These are phyloP conservation scores for Meiosimyza decipiens DNA, from an alignment of 2,888 invertebrate genomes.

Conservation along the genomic window DNA sequence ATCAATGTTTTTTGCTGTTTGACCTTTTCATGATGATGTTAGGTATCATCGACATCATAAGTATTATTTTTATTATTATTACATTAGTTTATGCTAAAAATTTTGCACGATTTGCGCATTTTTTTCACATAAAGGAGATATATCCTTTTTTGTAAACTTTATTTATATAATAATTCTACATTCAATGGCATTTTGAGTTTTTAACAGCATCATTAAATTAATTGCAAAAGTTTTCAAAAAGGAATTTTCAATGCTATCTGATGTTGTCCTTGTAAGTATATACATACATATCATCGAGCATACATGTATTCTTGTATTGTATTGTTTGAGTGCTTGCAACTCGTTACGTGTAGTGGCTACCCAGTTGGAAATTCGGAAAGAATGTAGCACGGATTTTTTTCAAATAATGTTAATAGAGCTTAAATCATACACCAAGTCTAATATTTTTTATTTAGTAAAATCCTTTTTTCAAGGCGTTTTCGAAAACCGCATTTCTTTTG, in stretches of 20 bases:
- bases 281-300: too few relatives aligned
- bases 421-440: too few relatives aligned
- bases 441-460: too few relatives aligned
- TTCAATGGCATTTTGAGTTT: neutral
- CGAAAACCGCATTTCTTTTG: too few relatives aligned
- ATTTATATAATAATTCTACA: neutral
- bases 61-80: slow-evolving; percentile 30
- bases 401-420: too few relatives aligned
- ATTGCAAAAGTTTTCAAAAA: slow-evolving; percentile 21
- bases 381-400: too few relatives aligned
- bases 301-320: too few relatives aligned
- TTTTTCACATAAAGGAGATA: neutral
- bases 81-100: slow-evolving; percentile 13
- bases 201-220: slow-evolving; percentile 14
- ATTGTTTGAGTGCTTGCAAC: too few relatives aligned
- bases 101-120: slow-evolving; percentile 15
- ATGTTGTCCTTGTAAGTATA: neutral
- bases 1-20: slow-evolving; percentile 13
- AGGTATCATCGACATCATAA: slow-evolving; percentile 16
- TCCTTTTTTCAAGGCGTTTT: too few relatives aligned
- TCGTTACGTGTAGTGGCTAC: too few relatives aligned
- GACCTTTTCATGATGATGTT: neutral
- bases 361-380: too few relatives aligned
- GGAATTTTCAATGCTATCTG: slow-evolving; percentile 14
- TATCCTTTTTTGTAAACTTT: slow-evolving; percentile 7